Conservation (phyloP, 2,888 invertebrate species). For the Spisula subtruncata region DNA sequence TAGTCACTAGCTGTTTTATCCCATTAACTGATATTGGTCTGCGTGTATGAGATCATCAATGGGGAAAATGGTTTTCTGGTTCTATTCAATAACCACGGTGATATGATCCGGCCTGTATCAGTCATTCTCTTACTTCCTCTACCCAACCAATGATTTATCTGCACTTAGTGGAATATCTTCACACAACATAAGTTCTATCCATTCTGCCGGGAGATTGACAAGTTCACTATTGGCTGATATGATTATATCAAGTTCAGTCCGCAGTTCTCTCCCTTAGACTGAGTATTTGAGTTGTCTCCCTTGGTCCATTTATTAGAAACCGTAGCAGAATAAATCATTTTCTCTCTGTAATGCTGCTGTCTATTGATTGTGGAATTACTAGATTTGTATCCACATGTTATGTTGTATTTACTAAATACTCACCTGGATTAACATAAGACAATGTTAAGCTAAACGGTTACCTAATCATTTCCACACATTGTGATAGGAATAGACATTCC, state of each 20-base stretch:
- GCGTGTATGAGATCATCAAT: not conserved
- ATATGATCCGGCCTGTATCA: not conserved
- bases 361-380: slow-evolving; percentile 38
- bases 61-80: not conserved
- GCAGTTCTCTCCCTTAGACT: too few species aligned
- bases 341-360: slow-evolving; percentile 1
- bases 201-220: not conserved
- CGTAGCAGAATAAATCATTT: slow-evolving; percentile 34
- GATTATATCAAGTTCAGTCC: too few species aligned
- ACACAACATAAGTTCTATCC: slow-evolving; percentile 13
- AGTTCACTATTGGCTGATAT: not conserved
- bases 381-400: slow-evolving; percentile 46
- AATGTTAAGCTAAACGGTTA: slow-evolving; percentile 37
- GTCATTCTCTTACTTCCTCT: not conserved
- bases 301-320: not conserved
- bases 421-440: slow-evolving; percentile 45
- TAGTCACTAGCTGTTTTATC: not conserved
- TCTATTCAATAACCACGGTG: not conserved
- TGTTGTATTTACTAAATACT: slow-evolving; percentile 46
- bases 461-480: slow-evolving; percentile 36
- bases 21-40: not conserved
- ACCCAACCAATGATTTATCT: slow-evolving; percentile 15
- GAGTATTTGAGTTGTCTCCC: slow-evolving; percentile 45
- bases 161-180: slow-evolving; percentile 13
- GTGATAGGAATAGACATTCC: not conserved